Evolutionary conservation across 2,888 invertebrate species (phyloP).

Genomic region (Coenonympha arcania): DNA sequence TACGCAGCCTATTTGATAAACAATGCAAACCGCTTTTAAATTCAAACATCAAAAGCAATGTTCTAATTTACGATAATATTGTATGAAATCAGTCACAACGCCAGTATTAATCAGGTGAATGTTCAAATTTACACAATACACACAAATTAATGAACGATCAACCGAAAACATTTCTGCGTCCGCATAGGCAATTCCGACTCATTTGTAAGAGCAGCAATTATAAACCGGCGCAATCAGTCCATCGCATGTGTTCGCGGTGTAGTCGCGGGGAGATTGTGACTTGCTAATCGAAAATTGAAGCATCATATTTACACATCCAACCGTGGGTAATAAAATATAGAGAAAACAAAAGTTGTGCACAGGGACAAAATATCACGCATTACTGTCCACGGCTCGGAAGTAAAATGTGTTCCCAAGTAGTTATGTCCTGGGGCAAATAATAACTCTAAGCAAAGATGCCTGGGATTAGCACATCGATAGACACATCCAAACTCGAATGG

Average conservation of each 20-base stretch:
- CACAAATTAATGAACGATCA: slow-evolving; percentile 68
- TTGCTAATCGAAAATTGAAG: slow-evolving; percentile 9
- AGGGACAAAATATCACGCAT: no score
- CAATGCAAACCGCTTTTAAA: slow-evolving; percentile 8
- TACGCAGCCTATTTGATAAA: slow-evolving; percentile 1
- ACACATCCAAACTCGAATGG: no score
- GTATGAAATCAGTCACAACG: slow-evolving; percentile 33
- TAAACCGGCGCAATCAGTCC: slow-evolving; percentile 62
- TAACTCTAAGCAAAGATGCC: no score
- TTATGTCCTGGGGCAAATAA: no score
- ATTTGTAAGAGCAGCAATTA: slow-evolving; percentile 69
- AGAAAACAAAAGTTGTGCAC: no score
- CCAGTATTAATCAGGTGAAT: slow-evolving; percentile 52
- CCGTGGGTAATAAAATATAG: no score
- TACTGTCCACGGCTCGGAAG: no score
- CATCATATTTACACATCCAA: no score
- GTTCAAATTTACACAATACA: slow-evolving; percentile 61
- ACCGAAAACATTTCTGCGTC: slow-evolving; percentile 61
- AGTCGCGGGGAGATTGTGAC: slow-evolving; percentile 26
- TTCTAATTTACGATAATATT: slow-evolving; percentile 22
- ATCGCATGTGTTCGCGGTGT: slow-evolving; percentile 40
- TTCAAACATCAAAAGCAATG: slow-evolving; percentile 9
- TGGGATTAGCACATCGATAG: no score
- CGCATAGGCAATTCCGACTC: slow-evolving; percentile 55
- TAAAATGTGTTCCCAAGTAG: no score